These are phyloP conservation scores for Hippasteria phrygiana DNA, from an alignment of 53 echinoderm and acorn worm genomes.

Conservation along the genomic window DNA sequence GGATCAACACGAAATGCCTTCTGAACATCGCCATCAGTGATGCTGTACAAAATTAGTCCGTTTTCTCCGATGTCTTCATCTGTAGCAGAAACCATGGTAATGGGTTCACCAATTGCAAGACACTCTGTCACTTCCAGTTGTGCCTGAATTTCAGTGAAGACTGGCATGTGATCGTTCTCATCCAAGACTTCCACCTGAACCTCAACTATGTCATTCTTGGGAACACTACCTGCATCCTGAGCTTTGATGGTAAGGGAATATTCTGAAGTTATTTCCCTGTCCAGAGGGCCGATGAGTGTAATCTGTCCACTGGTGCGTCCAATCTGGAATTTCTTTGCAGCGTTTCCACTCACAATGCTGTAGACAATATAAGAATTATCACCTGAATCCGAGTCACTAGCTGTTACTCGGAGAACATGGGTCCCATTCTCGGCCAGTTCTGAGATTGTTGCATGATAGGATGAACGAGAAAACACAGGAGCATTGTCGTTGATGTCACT, in stretches of 20 bases:
- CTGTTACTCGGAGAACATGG: conserved; percentile 81
- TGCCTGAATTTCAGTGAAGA: conserved; percentile 44
- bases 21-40: conserved; percentile 79
- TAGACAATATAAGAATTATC: conserved; percentile 91
- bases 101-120: conserved; percentile 76
- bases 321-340: conserved; percentile 76
- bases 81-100: conserved; percentile 78
- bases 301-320: conserved; percentile 84
- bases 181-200: conserved; percentile 83
- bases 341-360: conserved; percentile 85
- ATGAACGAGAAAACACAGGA: conserved; percentile 76
- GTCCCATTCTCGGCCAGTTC: conserved; percentile 79
- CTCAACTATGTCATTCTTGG: conserved; percentile 64
- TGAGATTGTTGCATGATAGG: conserved; percentile 83
- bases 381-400: conserved; percentile 81
- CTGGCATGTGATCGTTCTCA: conserved; percentile 91
- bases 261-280: conserved; percentile 74
- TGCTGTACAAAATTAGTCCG: conserved; percentile 80
- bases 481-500: conserved; percentile 85
- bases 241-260: conserved; percentile 80
- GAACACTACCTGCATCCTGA: conserved; percentile 78
- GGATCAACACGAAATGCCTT: conserved; percentile 80
- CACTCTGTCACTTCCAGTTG: conserved; percentile 88
- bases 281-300: conserved; percentile 71
- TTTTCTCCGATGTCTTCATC: conserved; percentile 86